Base-by-base conservation (phyloP, 2,888 invertebrate species). In the Deilephila porcellus region DNA sequence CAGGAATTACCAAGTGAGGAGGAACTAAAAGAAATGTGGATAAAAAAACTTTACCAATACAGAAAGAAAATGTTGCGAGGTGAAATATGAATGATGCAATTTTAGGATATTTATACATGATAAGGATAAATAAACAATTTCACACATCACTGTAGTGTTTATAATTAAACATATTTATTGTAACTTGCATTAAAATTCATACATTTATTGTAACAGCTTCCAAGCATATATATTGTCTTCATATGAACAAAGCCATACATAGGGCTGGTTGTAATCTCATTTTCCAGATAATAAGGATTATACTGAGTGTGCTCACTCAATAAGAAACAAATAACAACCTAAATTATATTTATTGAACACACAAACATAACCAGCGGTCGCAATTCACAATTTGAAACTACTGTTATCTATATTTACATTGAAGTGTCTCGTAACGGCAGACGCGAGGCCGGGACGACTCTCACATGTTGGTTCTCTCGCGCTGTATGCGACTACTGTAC, bases 401-500 rank as follows among this genome's bases (percentile, higher is more conserved):
- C 89, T 87, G 86, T 83, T 82, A 86, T 81, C 88, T 91, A 89
- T 93, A 94, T 94, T 88, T 93, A 94, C 93, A 93, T 85, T 67
- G 45, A 25, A 86, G 85, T 86, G 85, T 80, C 82, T 82, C 83
- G 82, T 77, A 81, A 83, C 78, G 79, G 78, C 79, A 75, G 71
- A 77, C 77, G 78, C 64, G 78, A 73, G 74, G 75, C 72, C 37
- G 73, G 72, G 73, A 73, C 72, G 73, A 72, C 76, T 77, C 84
- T 95, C 95, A 96, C 95, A 95, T 95, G 90, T 95, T 94, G 86
- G 95, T 94, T 80, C 96, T 95, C 93, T 99, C 99, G 80, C 96
- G 95, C 88, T 98, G 97, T 83, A 99, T 95, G 86, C 99, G 96
- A 88, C 95, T 96, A 88, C 97, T 97, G 90, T 99, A 99, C 0